These are phyloP conservation scores for Ypsolopha sequella DNA, from an alignment of 2,888 invertebrate species.

Conservation along the genomic window DNA sequence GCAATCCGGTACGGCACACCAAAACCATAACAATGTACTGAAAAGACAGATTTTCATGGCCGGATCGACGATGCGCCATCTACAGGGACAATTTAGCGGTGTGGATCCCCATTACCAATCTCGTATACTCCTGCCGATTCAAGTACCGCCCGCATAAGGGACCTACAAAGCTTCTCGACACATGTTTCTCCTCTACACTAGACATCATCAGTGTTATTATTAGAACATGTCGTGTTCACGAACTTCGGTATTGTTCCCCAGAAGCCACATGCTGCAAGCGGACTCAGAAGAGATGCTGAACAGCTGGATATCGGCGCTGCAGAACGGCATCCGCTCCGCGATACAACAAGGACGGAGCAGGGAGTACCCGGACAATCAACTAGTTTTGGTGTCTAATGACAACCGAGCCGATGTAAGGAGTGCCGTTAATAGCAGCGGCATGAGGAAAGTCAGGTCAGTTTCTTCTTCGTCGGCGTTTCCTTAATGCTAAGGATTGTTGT, in stretches of 20 bases:
- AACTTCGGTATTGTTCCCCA: constrained; percentile 30
- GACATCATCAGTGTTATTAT: neutral
- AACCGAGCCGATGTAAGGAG: constrained; percentile 21
- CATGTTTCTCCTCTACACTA: neutral
- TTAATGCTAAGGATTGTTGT: too few relatives aligned
- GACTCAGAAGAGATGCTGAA: constrained; percentile 93
- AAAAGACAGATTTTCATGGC: too few relatives aligned
- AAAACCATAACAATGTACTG: too few relatives aligned
- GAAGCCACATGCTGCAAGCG: constrained; percentile 97
- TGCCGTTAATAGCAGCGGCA: constrained; percentile 22
- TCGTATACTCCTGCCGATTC: too few relatives aligned
- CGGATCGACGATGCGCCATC: too few relatives aligned
- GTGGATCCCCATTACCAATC: too few relatives aligned
- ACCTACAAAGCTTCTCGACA: neutral
- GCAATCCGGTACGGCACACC: too few relatives aligned
- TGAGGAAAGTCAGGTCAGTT: constrained; percentile 50
- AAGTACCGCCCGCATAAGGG: neutral
- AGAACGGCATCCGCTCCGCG: constrained; percentile 88
- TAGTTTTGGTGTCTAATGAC: constrained; percentile 45
- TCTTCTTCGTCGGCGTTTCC: neutral
- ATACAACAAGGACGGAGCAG: constrained; percentile 75
- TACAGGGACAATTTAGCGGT: too few relatives aligned
- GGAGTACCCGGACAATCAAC: constrained; percentile 50
- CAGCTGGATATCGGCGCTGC: constrained; percentile 91
- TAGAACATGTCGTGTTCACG: neutral